Base-by-base conservation (phyloP, 2,888 invertebrate species). In the Papilio gigon region DNA sequence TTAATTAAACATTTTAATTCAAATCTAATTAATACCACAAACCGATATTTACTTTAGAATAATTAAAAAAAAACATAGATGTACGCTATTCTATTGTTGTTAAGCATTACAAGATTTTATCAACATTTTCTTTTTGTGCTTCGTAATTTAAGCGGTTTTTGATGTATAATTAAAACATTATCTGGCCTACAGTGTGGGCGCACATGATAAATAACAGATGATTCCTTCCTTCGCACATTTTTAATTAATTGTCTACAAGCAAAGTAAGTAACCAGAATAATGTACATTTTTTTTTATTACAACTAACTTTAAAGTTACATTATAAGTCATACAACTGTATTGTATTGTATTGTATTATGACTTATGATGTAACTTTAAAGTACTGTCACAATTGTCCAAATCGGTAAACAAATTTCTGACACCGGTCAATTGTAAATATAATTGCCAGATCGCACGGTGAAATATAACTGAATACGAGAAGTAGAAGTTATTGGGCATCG, bases 401-500 rank as follows among this genome's bases (percentile, higher is more conserved):
- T n/a, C n/a, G n/a, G n/a, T 17, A 53, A 27, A 0, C 25, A 25
- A 27, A 6, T 53, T n/a, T 17, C 27, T 53, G 27, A 27, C 30
- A 44, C 27, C n/a, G n/a, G 30, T 53, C 27, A n/a, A n/a, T 30
- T 9, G 17, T 3, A 30, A 30, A 30, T 56, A 30, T 30, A 56
- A 53, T n/a, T 53, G 8, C 1, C 1, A 4, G 27, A 56, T 56
- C n/a, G 27, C 53, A 17, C 25, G 9, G 53, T 56, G 30, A 56
- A 30, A 56, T 56, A 30, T 56, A 53, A 56, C 30, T 56, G 35
- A 1, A 37, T 59, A 37, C 8, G 6, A 12, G 22, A 35, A 59
- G 62, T 47, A 47, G 30, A 44, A 20, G 22, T 59, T 60, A 50
- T 50, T 20, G 37, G 27, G 30, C 35, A 37, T 30, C 50, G n/a